These are phyloP conservation scores for Pygathrix nemaeus DNA, from an alignment of 2,113 vertebrate species.

Conservation along the genomic window DNA sequence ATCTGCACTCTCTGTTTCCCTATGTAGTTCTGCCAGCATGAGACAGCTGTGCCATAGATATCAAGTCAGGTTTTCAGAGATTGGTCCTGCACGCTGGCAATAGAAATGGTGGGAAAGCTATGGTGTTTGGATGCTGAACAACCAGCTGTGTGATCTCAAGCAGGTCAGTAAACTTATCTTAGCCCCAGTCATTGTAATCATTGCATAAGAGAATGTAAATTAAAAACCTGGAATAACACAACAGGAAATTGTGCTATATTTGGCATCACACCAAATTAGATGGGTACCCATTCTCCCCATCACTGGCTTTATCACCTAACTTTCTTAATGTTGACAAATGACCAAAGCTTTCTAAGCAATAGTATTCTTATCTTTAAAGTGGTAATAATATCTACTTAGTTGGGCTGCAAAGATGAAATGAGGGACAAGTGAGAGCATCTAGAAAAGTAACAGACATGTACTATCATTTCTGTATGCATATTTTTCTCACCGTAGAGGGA, in stretches of 20 bases:
- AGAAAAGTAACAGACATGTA: neutral
- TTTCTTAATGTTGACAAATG: neutral
- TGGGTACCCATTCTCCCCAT: neutral
- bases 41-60: slow-evolving; percentile 28
- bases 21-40: slow-evolving; percentile 41
- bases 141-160: neutral
- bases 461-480: neutral
- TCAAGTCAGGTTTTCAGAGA: neutral
- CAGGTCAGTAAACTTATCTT: neutral
- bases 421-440: neutral
- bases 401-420: neutral
- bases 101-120: neutral
- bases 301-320: neutral
- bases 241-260: neutral
- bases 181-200: neutral
- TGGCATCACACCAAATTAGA: neutral
- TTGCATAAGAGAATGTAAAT: neutral
- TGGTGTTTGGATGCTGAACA: neutral
- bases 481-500: neutral
- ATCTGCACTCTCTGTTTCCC: neutral
- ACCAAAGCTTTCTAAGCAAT: neutral
- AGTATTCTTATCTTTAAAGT: neutral
- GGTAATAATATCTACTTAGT: neutral
- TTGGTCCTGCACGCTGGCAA: neutral
- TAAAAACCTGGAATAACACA: neutral